Evolutionary conservation across 2,888 invertebrate genomes (phyloP).

Genomic region (Cephus nigrinus): DNA sequence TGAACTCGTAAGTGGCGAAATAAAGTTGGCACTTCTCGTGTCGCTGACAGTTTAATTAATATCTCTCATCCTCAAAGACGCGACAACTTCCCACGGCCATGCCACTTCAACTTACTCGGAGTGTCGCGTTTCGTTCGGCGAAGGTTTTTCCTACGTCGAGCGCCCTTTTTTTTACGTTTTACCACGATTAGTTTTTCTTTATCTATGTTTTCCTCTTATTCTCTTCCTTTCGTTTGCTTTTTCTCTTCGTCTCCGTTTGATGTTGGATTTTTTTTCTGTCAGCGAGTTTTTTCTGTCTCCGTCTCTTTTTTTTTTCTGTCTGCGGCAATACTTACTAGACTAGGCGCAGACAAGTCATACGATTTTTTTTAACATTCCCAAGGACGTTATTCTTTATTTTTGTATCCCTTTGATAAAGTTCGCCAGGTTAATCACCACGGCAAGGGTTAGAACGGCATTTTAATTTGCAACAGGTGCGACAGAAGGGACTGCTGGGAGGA

Average conservation of each 20-base stretch:
- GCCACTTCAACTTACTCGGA: constrained; percentile 46
- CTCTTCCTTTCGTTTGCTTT: constrained; percentile 9
- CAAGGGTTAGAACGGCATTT: no score
- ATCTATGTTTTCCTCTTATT: constrained; percentile 18
- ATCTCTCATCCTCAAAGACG: constrained; percentile 61
- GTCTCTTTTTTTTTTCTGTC: no score
- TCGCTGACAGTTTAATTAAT: constrained; percentile 65
- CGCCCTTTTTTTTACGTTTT: background rate
- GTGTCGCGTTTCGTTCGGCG: constrained; percentile 19
- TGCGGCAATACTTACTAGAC: no score
- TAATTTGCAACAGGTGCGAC: no score
- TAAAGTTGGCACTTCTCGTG: constrained; percentile 59
- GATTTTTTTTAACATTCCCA: no score
- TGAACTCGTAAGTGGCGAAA: constrained; percentile 65
- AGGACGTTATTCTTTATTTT: no score
- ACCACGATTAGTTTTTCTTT: background rate
- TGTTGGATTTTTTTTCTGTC: constrained; percentile 14
- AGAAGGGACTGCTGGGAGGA: no score
- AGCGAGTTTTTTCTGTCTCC: no score
- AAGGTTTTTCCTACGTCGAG: background rate
- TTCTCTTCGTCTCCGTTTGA: constrained; percentile 2
- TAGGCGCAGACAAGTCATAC: no score
- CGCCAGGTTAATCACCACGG: no score
- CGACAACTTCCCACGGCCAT: constrained; percentile 24
- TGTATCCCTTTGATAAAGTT: no score